Base-by-base conservation (phyloP, 2,888 invertebrate genomes). In the Drosophila buzzatii region DNA sequence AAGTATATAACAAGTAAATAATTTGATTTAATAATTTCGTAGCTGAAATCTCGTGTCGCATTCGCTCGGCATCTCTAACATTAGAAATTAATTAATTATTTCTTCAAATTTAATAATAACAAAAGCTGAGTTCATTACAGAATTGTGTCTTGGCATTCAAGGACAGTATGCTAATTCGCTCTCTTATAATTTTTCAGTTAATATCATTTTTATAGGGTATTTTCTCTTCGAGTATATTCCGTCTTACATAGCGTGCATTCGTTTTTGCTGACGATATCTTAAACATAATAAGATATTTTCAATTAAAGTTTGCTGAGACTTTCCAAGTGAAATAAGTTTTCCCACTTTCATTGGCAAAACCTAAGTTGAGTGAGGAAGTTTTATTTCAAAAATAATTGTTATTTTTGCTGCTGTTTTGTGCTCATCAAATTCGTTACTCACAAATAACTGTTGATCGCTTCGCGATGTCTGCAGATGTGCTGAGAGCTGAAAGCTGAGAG, bases 221-320 rank as follows among this genome's bases (percentile, higher is more conserved):
- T 16, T 39, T 23, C 5, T n/a, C 20, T 14, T 53, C 39, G 37
- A n/a, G n/a, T 14, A 27, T 0, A 14, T 51, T 3, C 8, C 4
- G 16, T 9, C 14, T 16, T 2, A 2, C 39, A 4, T 16, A 3
- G 5, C 6, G 0, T 6, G 0, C 3, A 23, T n/a, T 39, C 44
- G 57, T 76, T 80, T 84, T 42, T 86, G 91, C 91, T 90, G 91
- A 91, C 91, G 89, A 82, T 85, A 80, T 84, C 90, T 83, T 79
- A 79, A 90, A 90, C 82, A 81, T 91, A 90, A 90, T 90, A 90
- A 84, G 79, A 84, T 84, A 79, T 78, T 91, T 91, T 88, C 90
- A 91, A 90, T 90, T 91, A 87, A 90, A 88, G 82, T 91, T 88
- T 87, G 73, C 79, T 70, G 65, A 71, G 61, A 70, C 27, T 27